These are phyloP conservation scores for Thymelicus acteon DNA, from an alignment of 2,888 invertebrate genomes.

Conservation along the genomic window DNA sequence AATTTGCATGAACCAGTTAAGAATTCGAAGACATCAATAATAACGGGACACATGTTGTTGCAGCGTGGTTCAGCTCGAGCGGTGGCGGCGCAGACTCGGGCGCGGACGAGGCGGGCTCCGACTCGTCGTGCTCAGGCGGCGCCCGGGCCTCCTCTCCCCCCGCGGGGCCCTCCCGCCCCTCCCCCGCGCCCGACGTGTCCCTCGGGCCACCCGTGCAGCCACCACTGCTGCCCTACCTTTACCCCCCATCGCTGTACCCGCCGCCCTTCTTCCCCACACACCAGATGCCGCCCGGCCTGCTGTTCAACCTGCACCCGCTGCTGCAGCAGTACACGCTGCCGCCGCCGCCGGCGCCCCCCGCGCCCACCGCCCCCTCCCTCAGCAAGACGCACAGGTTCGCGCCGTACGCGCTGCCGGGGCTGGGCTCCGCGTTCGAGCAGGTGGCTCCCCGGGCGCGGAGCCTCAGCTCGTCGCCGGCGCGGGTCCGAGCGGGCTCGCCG, in stretches of 20 bases:
- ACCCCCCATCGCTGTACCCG: constrained; percentile 95
- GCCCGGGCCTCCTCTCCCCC: constrained; percentile 81
- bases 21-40: background rate
- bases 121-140: constrained; percentile 90
- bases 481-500: constrained; percentile 68
- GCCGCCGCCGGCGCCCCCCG: constrained; percentile 86
- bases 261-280: constrained; percentile 90
- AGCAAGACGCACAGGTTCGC: constrained; percentile 91
- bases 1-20: background rate
- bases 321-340: constrained; percentile 94
- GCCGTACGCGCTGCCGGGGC: constrained; percentile 93
- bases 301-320: constrained; percentile 95
- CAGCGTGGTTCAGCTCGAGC: constrained; percentile 88
- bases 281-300: constrained; percentile 92
- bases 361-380: constrained; percentile 87
- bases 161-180: constrained; percentile 86
- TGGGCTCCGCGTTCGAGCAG: constrained; percentile 95
- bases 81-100: constrained; percentile 81
- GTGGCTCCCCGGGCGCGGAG: constrained; percentile 91
- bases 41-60: constrained; percentile 46
- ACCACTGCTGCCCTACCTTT: constrained; percentile 96
- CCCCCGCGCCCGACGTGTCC: constrained; percentile 96
- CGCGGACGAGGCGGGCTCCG: constrained; percentile 89
- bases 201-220: constrained; percentile 97
- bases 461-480: constrained; percentile 85